Evolutionary conservation across 2,113 vertebrate genomes (phyloP).

Genomic region (Callionymus lyra): DNA sequence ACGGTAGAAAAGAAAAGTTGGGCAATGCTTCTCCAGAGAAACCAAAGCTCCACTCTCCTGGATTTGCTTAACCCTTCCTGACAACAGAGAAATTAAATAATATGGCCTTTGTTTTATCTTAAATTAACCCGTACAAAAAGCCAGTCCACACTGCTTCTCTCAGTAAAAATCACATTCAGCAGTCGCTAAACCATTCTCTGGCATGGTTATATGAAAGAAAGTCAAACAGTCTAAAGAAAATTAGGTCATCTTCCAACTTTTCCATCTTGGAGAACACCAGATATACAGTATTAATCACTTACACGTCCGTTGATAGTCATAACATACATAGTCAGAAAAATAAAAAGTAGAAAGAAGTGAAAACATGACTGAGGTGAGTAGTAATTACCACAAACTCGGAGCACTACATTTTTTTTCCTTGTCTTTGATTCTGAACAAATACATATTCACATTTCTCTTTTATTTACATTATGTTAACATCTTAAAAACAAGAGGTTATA

Average conservation of each 20-base stretch:
- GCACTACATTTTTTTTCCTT: constrained; percentile 45
- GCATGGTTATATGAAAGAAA: constrained; percentile 55
- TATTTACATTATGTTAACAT: constrained; percentile 64
- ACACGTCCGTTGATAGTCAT: constrained; percentile 22
- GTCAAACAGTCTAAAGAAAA: constrained; percentile 63
- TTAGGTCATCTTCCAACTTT: constrained; percentile 56
- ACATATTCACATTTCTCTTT: constrained; percentile 72
- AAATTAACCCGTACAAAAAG: constrained; percentile 75
- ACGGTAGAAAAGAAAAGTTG: constrained; percentile 8
- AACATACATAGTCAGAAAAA: constrained; percentile 41
- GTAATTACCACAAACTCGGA: constrained; percentile 66
- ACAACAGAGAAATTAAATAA: constrained; percentile 72
- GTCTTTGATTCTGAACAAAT: constrained; percentile 62
- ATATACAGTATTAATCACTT: constrained; percentile 73
- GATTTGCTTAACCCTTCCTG: constrained; percentile 65
- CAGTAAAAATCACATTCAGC: constrained; percentile 77
- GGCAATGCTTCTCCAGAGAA: constrained; percentile 49
- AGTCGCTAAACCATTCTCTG: constrained; percentile 71
- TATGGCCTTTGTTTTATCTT: constrained; percentile 64
- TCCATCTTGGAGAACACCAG: constrained; percentile 64
- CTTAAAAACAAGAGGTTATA: constrained; percentile 29
- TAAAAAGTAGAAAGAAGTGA: constrained; percentile 29
- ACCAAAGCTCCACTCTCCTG: constrained; percentile 70
- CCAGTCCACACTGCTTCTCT: constrained; percentile 70
- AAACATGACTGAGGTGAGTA: constrained; percentile 61